Percentiles rank a stretch among this genome's conserved stretches.
phyloP scores from a whole-genome alignment of 2,888 invertebrate species.

The Brachypalpus laphriformis region DNA sequence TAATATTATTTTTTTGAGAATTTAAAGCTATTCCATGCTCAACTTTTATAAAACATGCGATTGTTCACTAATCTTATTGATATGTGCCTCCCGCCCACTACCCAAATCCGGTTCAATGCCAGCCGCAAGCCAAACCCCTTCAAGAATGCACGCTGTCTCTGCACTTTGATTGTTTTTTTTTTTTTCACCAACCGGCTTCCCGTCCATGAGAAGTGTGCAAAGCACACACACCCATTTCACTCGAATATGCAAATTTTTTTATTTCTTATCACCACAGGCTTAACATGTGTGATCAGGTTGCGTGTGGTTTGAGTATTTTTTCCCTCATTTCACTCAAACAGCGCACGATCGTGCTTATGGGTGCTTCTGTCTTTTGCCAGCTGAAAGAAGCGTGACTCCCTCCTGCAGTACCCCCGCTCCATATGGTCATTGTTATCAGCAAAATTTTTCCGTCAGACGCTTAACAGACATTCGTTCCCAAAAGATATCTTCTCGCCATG shows the following conservation, averaged over 20 bases:
- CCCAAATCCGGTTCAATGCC: background rate
- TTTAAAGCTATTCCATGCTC: too few species aligned
- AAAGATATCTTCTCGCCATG: background rate
- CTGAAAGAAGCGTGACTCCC: background rate
- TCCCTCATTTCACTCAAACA: conserved; percentile 5
- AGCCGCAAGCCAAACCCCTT: background rate
- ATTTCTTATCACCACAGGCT: background rate
- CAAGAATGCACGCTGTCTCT: background rate
- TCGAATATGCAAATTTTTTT: background rate
- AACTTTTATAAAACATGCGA: too few species aligned
- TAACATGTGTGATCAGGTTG: conserved; percentile 16
- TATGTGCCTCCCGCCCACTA: background rate
- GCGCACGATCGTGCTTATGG: background rate
- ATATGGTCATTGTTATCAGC: background rate
- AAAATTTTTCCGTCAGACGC: conserved; percentile 1
- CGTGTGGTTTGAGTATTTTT: conserved; percentile 15
- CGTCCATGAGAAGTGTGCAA: conserved; percentile 8
- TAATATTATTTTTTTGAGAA: too few species aligned
- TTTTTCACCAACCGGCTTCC: background rate
- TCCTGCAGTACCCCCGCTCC: background rate
- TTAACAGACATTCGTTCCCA: background rate
- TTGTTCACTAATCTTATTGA: background rate
- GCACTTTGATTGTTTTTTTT: background rate
- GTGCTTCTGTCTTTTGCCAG: background rate
- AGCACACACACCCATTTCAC: background rate